These are phyloP conservation scores for Dichetophora obliterata DNA, from an alignment of 2,888 invertebrate genomes.

Conservation along the genomic window DNA sequence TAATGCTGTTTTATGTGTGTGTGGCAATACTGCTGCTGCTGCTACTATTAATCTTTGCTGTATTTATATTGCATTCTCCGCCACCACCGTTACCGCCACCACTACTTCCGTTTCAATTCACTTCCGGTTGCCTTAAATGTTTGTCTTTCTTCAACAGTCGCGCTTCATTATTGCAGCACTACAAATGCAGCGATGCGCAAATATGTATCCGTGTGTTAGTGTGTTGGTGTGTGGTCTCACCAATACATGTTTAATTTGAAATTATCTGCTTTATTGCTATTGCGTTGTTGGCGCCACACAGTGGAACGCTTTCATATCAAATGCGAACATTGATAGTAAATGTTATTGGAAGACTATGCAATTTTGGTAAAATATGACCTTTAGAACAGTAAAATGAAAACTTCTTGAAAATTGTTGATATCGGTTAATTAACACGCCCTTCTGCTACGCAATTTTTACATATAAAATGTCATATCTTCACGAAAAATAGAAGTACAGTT, in stretches of 20 bases:
- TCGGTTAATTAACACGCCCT: too few relatives aligned
- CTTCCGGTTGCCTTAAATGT: background rate
- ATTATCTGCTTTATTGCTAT: slow-evolving; percentile 26
- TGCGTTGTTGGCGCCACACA: slow-evolving; percentile 1
- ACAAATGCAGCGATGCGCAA: background rate
- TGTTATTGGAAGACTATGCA: too few relatives aligned
- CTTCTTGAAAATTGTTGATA: too few relatives aligned
- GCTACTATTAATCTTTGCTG: slow-evolving; percentile 11
- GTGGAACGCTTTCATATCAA: too few relatives aligned
- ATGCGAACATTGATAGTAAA: too few relatives aligned
- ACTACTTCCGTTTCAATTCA: background rate
- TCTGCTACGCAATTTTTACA: too few relatives aligned
- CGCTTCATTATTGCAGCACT: slow-evolving; percentile 20
- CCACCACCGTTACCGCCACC: background rate
- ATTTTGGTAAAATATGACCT: too few relatives aligned
- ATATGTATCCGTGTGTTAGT: background rate
- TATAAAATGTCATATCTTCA: too few relatives aligned
- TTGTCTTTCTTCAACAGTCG: background rate
- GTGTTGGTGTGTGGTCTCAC: background rate
- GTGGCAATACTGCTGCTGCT: background rate
- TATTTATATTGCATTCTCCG: background rate
- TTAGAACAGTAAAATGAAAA: too few relatives aligned
- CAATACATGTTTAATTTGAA: slow-evolving; percentile 24
- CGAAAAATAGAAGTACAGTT: too few relatives aligned
- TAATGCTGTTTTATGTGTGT: slow-evolving; percentile 19